Percentiles rank a stretch among this genome's conserved stretches.
phyloP scores from a whole-genome alignment of 2,113 vertebrate species.

The Nibea albiflora region DNA sequence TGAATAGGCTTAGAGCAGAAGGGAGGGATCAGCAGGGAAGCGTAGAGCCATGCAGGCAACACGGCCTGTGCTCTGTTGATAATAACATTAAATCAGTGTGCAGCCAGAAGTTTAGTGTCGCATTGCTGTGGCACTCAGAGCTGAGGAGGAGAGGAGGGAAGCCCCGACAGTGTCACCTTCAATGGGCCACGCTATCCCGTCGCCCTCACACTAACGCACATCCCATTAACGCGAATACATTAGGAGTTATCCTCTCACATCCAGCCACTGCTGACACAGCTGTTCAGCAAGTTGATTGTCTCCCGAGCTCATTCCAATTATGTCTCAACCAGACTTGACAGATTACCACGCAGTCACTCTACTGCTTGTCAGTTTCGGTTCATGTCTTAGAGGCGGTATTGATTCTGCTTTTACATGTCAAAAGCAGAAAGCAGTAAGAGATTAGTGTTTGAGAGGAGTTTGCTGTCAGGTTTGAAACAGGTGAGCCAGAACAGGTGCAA shows the following conservation, averaged over 20 bases:
- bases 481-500: neutral
- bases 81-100: conserved; percentile 70
- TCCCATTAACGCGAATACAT: conserved; percentile 19
- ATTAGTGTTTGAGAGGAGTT: neutral
- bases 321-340: conserved; percentile 21
- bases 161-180: conserved; percentile 39
- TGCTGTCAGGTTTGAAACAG: neutral
- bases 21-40: conserved; percentile 61
- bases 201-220: conserved; percentile 15
- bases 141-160: conserved; percentile 37
- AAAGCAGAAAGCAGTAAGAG: neutral
- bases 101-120: conserved; percentile 42
- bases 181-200: conserved; percentile 11
- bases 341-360: conserved; percentile 5
- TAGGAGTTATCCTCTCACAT: conserved; percentile 18
- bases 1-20: conserved; percentile 68
- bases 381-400: neutral
- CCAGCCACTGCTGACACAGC: conserved; percentile 21
- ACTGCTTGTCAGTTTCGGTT: conserved; percentile 8
- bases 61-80: conserved; percentile 67
- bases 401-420: neutral
- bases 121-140: conserved; percentile 30
- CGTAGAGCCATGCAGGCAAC: conserved; percentile 52
- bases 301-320: conserved; percentile 15
- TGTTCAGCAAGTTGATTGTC: conserved; percentile 19